Conservation (phyloP, 2,888 invertebrate genomes). For the Didymodactylos carnosus region DNA sequence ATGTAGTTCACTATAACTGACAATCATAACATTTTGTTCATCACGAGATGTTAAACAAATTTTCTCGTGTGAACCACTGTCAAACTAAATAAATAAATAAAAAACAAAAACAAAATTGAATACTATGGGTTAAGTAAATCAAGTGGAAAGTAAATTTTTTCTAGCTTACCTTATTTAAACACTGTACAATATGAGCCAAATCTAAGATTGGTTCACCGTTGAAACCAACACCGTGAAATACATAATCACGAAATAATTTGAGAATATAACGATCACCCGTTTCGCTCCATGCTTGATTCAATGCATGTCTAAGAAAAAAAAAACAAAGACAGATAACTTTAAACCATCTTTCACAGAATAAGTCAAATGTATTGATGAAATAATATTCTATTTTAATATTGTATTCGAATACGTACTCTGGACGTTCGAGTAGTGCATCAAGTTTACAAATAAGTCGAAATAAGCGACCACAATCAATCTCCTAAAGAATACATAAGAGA, state of each 20-base stretch:
- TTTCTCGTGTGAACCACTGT: constrained; percentile 39
- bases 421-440: constrained; percentile 78
- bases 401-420: constrained; percentile 48
- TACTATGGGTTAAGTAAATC: constrained; percentile 49
- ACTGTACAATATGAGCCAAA: constrained; percentile 76
- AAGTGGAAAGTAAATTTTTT: background rate
- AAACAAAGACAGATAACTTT: constrained; percentile 15
- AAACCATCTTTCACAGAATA: background rate
- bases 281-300: constrained; percentile 87
- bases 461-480: constrained; percentile 79
- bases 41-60: constrained; percentile 85
- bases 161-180: constrained; percentile 55
- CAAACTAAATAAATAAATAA: constrained; percentile 29
- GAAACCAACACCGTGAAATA: constrained; percentile 73
- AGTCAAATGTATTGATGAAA: background rate
- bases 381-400: background rate
- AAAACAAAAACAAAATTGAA: background rate
- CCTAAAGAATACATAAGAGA: constrained; percentile 34
- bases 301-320: constrained; percentile 52
- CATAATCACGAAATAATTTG: constrained; percentile 85
- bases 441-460: constrained; percentile 73
- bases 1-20: constrained; percentile 80
- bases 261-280: constrained; percentile 94
- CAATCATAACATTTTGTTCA: constrained; percentile 82
- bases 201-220: constrained; percentile 84